Base-by-base conservation (phyloP, 1,140 invertebrate genomes). In the Magallana angulata region DNA sequence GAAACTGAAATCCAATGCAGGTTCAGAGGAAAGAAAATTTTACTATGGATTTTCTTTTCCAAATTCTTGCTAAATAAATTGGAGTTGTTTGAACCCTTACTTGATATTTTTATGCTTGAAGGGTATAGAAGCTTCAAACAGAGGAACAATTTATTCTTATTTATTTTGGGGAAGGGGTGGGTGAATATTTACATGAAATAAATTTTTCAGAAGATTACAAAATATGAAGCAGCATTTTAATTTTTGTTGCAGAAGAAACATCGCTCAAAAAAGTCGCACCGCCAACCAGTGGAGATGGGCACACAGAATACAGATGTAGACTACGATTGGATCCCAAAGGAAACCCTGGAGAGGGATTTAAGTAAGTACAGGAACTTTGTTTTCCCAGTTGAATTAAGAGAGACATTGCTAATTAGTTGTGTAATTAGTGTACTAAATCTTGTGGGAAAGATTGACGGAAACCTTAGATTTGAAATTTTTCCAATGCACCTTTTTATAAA, bases 301-400 rank as follows among this genome's bases (percentile, higher is more conserved):
- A 97, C 97, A 62, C 95, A 95, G 91, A 95, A 97, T 92, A 98
- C 98, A 95, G 95, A 96, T 92, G 95, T 99, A 57, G 99, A 99
- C 95, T 99, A 98, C 93, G 98, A 99, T 90, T 99, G 99, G 99
- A 95, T 99, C 91, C 99, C 99, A 86, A 97, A 97, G 93, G 97
- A 98, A 95, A 97, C 92, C 60, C 91, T 94, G 48, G 90, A 92
- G 80, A 85, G 86, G 57, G 91, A 89, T 85, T 88, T 92, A 64
- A 93, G 92, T 94, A 91, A 90, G 92, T 92, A 24, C 12, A 30
- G n/a, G 36, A 48, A 48, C 36, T 48, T 48, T 48, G 36, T 48
- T 48, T 4, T 48, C 36, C 36, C 36, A 48, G 36, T 24, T 24
- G 24, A 24, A 24, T 24, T 24, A 24, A 0, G 24, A 24, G 24